Percentiles rank a stretch among this genome's conserved stretches.
Conservation (phyloP, 2,888 invertebrate genomes). For the Stictocephala bisonia region DNA sequence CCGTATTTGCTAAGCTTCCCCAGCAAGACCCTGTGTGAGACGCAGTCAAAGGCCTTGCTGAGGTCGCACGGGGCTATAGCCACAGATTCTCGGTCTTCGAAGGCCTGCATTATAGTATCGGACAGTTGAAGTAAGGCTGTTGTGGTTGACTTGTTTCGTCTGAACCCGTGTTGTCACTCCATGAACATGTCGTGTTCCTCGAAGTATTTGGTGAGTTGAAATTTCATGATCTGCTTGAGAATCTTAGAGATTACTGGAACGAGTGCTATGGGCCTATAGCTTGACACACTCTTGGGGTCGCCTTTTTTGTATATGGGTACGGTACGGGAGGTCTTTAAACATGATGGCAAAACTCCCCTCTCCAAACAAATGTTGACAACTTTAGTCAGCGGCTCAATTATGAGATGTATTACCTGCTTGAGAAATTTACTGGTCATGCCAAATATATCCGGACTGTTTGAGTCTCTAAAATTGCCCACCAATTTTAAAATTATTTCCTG, state of each 20-base stretch:
- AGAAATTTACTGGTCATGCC: background rate
- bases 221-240: background rate
- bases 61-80: constrained; percentile 24
- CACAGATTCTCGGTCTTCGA: background rate
- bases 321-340: background rate
- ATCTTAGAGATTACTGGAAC: constrained; percentile 5
- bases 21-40: constrained; percentile 3
- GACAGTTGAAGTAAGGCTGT: constrained; percentile 4
- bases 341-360: background rate
- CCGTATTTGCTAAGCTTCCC: background rate
- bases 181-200: background rate
- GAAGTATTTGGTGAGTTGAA: background rate
- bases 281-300: background rate
- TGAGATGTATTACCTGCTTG: background rate
- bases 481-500: too few species aligned
- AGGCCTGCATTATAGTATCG: background rate
- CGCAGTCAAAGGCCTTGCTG: constrained; percentile 29
- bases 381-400: background rate
- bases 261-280: constrained; percentile 3
- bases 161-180: constrained; percentile 23
- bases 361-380: background rate
- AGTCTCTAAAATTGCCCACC: too few species aligned
- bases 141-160: background rate
- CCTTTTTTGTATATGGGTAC: constrained; percentile 6
- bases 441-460: constrained; percentile 4